Evolutionary conservation across 2,888 invertebrate genomes (phyloP), one percentile per base, ranked within the genome.

Genomic region (Metellina segmentata): DNA sequence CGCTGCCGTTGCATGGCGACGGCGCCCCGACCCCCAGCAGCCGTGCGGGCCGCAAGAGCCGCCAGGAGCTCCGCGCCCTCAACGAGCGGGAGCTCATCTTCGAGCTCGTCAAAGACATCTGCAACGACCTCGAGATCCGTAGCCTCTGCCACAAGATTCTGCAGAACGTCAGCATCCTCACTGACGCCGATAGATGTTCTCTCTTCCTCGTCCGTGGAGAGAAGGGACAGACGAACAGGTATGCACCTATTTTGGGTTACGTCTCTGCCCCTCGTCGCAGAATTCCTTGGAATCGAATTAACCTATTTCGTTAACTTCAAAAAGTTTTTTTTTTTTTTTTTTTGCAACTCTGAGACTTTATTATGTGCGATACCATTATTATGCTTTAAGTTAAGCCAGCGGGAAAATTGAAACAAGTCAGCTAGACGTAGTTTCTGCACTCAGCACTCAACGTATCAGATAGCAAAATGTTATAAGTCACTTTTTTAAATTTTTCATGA

Each of bases 21-120:
- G 94, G 97, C 97, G 69, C 95, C 97, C 75, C 20, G n/a, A 19
- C 72, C 1, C 20, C 74, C 19, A 70, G 48, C 48, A 83, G 79
- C 16, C 71, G 83, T 19, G 20, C 86, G 2, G 81, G 83, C 0
- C 89, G 93, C 6, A 93, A 93, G 74, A 90, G 92, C 19, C 86
- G 93, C 13, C 91, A 93, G 79, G 98, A 98, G 94, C 96, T 98
- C 77, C 96, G 97, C 94, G 97, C 97, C 94, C 96, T 98, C 94
- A 98, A 98, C 94, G 98, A 99, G 95, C 98, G 97, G 95, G 98
- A 99, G 95, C 96, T 99, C 94, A 98, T 99, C 95, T 98, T 98
- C 95, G 98, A 99, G 96, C 96, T 99, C 96, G 98, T 98, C 94
- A 97, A 98, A 95, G 98, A 99, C 95, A 98, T 99, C 94, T 98